Conservation (phyloP, 2,888 invertebrate genomes). For the Tetranychus piercei region DNA sequence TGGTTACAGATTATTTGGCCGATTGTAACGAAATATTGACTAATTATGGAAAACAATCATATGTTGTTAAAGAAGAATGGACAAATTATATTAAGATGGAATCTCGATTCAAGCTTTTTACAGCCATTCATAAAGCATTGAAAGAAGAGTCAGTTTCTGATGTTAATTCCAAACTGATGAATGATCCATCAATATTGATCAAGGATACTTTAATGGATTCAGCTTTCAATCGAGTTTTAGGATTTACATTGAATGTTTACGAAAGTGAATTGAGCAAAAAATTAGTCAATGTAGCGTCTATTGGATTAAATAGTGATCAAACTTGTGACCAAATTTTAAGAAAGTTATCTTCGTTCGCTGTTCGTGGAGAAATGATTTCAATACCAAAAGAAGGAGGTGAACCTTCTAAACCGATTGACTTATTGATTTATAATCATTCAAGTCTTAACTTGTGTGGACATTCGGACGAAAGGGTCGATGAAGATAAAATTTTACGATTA, state of each 20-base stretch:
- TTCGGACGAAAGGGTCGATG: neutral
- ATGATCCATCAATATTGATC: neutral
- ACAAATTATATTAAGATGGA: neutral
- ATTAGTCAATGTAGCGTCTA: neutral
- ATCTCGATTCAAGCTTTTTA: neutral
- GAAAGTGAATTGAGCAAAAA: slow-evolving; percentile 9
- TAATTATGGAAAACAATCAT: neutral
- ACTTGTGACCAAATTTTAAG: neutral
- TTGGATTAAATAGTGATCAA: neutral
- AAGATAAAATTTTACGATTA: neutral
- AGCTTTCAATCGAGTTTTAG: neutral
- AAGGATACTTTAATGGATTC: neutral
- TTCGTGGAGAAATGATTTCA: neutral
- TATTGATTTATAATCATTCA: neutral
- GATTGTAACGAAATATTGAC: neutral
- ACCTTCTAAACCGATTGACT: neutral
- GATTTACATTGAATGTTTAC: neutral
- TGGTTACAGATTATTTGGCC: neutral
- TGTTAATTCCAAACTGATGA: neutral
- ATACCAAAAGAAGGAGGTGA: neutral
- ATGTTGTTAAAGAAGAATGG: neutral
- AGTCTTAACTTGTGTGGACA: neutral
- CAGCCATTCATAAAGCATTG: neutral
- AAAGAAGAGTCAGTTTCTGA: neutral
- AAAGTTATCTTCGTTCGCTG: neutral